A percentile compares a stretch with the other conserved stretches of the same genome.
These are phyloP conservation scores for Agriotes lineatus DNA, from an alignment of 2,888 invertebrate genomes.

Conservation along the genomic window DNA sequence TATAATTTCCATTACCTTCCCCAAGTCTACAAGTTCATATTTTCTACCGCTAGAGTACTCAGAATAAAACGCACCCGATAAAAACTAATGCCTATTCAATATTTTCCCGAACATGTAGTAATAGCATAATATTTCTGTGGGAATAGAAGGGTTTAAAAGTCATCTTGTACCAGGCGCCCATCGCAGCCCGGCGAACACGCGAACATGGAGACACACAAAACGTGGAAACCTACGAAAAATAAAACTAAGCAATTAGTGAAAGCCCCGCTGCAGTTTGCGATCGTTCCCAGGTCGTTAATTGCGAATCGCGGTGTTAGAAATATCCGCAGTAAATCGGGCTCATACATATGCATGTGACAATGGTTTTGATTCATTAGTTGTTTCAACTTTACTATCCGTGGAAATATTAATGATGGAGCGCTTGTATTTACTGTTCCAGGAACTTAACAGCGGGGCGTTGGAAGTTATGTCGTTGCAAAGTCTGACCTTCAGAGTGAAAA, in stretches of 20 bases:
- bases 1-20: too few species aligned
- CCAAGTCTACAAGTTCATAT: background rate
- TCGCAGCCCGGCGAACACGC: slow-evolving; percentile 46
- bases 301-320: too few species aligned
- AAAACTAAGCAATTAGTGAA: slow-evolving; percentile 48
- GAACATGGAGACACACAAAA: slow-evolving; percentile 41
- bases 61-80: background rate
- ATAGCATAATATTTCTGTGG: slow-evolving; percentile 33
- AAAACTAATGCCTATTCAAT: slow-evolving; percentile 15
- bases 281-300: background rate
- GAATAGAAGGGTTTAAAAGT: slow-evolving; percentile 31
- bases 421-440: too few species aligned
- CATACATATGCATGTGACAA: slow-evolving; percentile 1
- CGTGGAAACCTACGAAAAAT: slow-evolving; percentile 28
- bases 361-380: background rate
- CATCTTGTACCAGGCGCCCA: slow-evolving; percentile 49
- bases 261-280: slow-evolving; percentile 53
- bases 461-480: too few species aligned
- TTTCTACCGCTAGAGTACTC: too few species aligned
- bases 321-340: background rate
- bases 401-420: too few species aligned
- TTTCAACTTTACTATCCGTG: too few species aligned
- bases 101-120: slow-evolving; percentile 16
- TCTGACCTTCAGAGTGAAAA: too few species aligned
- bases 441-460: too few species aligned